These are phyloP conservation scores for Archips xylosteana DNA, from an alignment of 2,888 invertebrate species.

Conservation along the genomic window DNA sequence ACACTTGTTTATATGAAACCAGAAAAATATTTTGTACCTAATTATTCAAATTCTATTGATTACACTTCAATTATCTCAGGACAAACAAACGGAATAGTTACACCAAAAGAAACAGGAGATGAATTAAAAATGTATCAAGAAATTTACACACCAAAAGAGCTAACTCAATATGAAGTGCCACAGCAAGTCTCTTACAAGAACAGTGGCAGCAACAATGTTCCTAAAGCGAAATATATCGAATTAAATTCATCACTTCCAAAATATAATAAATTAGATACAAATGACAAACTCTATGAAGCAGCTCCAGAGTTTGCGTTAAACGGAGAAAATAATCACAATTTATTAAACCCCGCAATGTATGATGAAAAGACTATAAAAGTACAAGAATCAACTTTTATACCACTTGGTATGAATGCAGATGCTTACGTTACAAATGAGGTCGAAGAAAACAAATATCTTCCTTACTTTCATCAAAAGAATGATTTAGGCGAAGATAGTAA, in stretches of 20 bases:
- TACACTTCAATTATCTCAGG: background rate
- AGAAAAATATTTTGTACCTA: background rate
- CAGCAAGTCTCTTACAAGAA: background rate
- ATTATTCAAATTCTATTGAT: background rate
- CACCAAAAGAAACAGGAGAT: background rate
- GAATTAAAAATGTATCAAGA: background rate
- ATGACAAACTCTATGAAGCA: background rate
- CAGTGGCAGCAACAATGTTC: background rate
- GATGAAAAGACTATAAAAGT: background rate
- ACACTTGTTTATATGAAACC: background rate
- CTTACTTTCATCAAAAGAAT: background rate
- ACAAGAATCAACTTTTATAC: background rate
- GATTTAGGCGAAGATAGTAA: background rate
- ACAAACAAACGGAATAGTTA: background rate
- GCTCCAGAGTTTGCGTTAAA: background rate
- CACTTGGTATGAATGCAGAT: background rate
- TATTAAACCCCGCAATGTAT: background rate
- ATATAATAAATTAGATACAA: background rate
- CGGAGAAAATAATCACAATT: background rate
- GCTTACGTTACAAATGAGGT: background rate
- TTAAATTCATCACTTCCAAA: background rate
- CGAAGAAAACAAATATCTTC: background rate
- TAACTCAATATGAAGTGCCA: background rate
- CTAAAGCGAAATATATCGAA: background rate
- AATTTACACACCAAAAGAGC: background rate